phyloP scores from a whole-genome alignment of 2,888 invertebrate genomes.

The Spilosoma lubricipeda region DNA sequence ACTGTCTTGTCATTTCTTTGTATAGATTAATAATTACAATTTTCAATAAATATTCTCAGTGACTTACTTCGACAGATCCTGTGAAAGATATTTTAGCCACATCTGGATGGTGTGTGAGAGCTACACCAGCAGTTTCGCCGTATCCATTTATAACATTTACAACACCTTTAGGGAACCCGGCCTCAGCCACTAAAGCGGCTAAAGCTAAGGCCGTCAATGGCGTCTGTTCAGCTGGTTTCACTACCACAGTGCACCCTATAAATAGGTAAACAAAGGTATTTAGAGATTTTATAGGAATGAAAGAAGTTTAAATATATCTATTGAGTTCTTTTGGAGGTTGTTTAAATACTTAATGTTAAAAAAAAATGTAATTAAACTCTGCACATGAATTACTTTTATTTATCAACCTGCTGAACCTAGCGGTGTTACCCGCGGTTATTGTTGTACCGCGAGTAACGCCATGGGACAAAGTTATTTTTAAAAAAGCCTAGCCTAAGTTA shows the following conservation, averaged over 20 bases:
- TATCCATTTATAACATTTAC: slow-evolving; percentile 95
- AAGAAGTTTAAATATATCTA: too few relatives aligned
- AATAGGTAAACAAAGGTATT: slow-evolving; percentile 9
- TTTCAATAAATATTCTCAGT: too few relatives aligned
- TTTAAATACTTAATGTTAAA: too few relatives aligned
- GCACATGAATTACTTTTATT: too few relatives aligned
- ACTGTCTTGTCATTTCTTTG: neutral
- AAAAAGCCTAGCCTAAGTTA: too few relatives aligned
- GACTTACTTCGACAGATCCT: slow-evolving; percentile 82
- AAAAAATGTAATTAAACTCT: too few relatives aligned
- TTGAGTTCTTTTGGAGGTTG: too few relatives aligned
- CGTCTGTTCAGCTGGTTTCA: slow-evolving; percentile 98
- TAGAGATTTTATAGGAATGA: too few relatives aligned
- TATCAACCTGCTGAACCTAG: too few relatives aligned
- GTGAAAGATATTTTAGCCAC: slow-evolving; percentile 95
- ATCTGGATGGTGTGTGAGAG: slow-evolving; percentile 89
- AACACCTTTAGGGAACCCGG: slow-evolving; percentile 96
- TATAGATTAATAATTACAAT: neutral
- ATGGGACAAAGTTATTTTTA: too few relatives aligned
- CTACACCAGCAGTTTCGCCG: slow-evolving; percentile 91
- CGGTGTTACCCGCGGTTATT: too few relatives aligned
- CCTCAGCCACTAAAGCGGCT: slow-evolving; percentile 92
- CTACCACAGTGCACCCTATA: slow-evolving; percentile 91
- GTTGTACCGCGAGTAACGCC: too few relatives aligned
- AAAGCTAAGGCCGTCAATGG: slow-evolving; percentile 94